These are phyloP conservation scores for Spodoptera littoralis DNA, from an alignment of 2,888 invertebrate genomes.

Conservation along the genomic window DNA sequence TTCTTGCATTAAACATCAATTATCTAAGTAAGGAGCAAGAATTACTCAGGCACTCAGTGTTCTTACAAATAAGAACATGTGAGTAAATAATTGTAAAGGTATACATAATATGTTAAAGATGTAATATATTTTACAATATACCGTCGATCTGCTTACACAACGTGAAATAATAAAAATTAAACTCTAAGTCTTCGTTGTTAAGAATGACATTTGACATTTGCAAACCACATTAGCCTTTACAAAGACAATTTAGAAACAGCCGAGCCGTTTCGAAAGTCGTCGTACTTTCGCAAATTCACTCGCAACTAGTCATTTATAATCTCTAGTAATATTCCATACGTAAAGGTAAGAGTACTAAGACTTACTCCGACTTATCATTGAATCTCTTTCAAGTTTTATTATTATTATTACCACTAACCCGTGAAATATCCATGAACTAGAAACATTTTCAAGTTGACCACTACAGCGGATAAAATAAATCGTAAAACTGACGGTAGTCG, in stretches of 20 bases:
- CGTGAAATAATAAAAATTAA: conserved; percentile 24
- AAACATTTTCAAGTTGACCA: conserved; percentile 31
- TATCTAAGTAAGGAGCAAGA: no score
- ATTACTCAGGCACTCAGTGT: no score
- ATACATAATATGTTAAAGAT: no score
- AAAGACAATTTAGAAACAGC: conserved; percentile 16
- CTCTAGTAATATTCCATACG: not conserved
- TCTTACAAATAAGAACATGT: no score
- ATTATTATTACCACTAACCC: conserved; percentile 24
- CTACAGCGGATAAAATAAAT: conserved; percentile 29
- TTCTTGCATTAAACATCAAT: no score
- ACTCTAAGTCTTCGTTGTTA: conserved; percentile 14
- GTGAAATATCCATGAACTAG: conserved; percentile 28
- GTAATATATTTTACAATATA: no score
- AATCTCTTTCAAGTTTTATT: conserved; percentile 25
- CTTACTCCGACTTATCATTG: conserved; percentile 4
- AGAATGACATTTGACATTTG: conserved; percentile 32
- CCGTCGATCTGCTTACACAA: not conserved
- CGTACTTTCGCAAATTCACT: conserved; percentile 15
- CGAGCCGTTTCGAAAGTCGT: conserved; percentile 32
- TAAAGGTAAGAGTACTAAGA: not conserved
- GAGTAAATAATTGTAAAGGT: no score
- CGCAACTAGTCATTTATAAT: not conserved
- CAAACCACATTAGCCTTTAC: conserved; percentile 17
- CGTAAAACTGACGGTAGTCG: conserved; percentile 53